A percentile compares a stretch with the other conserved stretches of the same genome.
Conservation (phyloP, 1,140 invertebrate genomes). For the Panonychus citri region DNA sequence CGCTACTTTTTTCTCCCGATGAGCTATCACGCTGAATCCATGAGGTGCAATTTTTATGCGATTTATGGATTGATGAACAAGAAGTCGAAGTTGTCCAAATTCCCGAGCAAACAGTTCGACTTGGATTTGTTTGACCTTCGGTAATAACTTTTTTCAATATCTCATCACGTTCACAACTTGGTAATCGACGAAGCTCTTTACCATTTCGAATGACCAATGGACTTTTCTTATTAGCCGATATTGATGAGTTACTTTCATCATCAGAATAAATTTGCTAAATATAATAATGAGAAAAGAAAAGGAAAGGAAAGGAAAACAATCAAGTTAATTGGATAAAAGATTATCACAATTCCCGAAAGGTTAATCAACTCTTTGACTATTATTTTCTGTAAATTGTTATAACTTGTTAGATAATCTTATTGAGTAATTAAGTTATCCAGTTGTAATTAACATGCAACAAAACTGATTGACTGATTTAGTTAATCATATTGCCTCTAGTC, state of each 20-base stretch:
- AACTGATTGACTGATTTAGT: too few relatives aligned
- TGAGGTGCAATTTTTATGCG: constrained; percentile 2
- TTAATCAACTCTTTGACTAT: too few relatives aligned
- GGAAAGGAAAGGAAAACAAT: not conserved
- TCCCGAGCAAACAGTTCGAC: not conserved
- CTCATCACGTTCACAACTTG: not conserved
- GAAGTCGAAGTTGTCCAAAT: not conserved
- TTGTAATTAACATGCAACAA: too few relatives aligned
- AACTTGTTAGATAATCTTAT: too few relatives aligned
- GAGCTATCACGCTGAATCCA: not conserved
- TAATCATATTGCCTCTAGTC: too few relatives aligned
- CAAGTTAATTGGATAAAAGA: not conserved
- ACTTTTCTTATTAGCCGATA: not conserved
- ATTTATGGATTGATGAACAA: not conserved
- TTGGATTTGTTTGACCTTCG: not conserved
- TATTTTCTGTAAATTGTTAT: too few relatives aligned
- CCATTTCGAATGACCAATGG: not conserved
- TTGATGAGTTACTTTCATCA: not conserved
- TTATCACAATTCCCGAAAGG: too few relatives aligned
- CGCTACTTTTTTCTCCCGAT: not conserved
- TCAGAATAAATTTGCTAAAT: not conserved
- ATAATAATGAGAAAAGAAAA: not conserved
- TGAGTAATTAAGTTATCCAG: too few relatives aligned
- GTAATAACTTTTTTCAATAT: not conserved
- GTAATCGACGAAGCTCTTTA: not conserved